Conservation (phyloP, 1,140 invertebrate species). For the Babylonia areolata region DNA sequence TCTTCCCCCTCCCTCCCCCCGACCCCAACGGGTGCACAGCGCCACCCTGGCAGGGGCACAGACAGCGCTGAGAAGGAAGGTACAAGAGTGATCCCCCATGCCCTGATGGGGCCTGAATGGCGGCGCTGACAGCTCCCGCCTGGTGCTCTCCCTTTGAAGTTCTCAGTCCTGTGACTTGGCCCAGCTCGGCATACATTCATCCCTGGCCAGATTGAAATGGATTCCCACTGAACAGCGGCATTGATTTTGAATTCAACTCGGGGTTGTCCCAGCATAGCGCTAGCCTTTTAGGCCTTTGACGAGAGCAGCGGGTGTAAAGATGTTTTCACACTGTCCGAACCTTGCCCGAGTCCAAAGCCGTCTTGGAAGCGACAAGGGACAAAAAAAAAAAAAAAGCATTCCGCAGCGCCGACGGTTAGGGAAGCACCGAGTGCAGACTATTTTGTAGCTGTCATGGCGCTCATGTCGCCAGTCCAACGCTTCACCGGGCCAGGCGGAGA, state of each 20-base stretch:
- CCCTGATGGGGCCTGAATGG: background rate
- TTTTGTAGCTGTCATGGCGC: slow-evolving; percentile 1
- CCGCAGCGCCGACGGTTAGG: background rate
- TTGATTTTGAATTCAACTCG: background rate
- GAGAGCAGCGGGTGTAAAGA: background rate
- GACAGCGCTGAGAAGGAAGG: background rate
- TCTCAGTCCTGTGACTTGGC: background rate
- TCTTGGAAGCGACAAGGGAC: background rate
- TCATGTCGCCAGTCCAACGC: background rate
- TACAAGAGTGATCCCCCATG: background rate
- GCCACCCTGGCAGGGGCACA: background rate
- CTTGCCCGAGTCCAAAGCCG: background rate
- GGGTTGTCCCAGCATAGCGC: background rate
- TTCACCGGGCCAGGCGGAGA: background rate
- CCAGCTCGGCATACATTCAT: background rate
- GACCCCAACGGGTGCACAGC: background rate
- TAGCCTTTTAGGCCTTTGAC: background rate
- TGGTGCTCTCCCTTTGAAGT: background rate
- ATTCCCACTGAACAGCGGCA: background rate
- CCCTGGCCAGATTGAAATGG: background rate
- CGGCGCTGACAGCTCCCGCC: slow-evolving; percentile 8
- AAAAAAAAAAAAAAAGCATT: background rate
- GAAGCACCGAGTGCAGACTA: background rate
- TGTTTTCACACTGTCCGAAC: slow-evolving; percentile 7
- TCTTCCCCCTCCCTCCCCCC: background rate